Evolutionary conservation across 2,797 vertebrate species (phyloP), one percentile per base, ranked within the genome.

Genomic region (Stomatorhinus walkeri): DNA sequence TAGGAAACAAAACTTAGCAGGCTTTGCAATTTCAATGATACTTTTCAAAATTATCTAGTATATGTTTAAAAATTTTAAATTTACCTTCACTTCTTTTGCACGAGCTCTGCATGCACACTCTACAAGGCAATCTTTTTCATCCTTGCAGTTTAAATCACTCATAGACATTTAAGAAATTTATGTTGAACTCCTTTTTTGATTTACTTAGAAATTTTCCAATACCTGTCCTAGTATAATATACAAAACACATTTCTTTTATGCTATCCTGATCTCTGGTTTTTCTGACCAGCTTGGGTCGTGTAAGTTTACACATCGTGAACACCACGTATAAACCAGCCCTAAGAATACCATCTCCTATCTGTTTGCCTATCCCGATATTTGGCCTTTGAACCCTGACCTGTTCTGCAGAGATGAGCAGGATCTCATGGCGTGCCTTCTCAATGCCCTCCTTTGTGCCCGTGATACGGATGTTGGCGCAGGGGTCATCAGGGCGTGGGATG

Each of bases 381-480:
- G 32, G 40, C 28, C 61, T 19, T 0, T 79, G 68, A 48, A 8
- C 8, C 12, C 10, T 19, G 59, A 48, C 19, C 96, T 96, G 95
- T 72, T 96, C 95, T 3, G 94, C 94, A 2, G 96, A 96, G 91
- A 96, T 96, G 87, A 96, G 93, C n/a, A 96, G 95, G 85, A 96
- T 95, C 91, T 96, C 95, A 2, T 96, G 95, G 8, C 95, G 94
- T 43, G 95, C 95, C 90, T 97, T 97, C 92, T 96, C 95, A 0
- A 96, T 96, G 91, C 95, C 95, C 76, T 96, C 95, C 91, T 96
- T 96, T 89, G 95, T 96, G 91, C 95, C 95, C 0, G 94, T 95
- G 93, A 95, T 96, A 88, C 95, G 95, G 90, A 96, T 96, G 91
- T 93, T 95, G 79, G 93, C 89, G 87, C 93, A 96, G 76, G 95